Evolutionary conservation across 2,888 invertebrate genomes (phyloP).

Genomic region (Rotaria sp.): DNA sequence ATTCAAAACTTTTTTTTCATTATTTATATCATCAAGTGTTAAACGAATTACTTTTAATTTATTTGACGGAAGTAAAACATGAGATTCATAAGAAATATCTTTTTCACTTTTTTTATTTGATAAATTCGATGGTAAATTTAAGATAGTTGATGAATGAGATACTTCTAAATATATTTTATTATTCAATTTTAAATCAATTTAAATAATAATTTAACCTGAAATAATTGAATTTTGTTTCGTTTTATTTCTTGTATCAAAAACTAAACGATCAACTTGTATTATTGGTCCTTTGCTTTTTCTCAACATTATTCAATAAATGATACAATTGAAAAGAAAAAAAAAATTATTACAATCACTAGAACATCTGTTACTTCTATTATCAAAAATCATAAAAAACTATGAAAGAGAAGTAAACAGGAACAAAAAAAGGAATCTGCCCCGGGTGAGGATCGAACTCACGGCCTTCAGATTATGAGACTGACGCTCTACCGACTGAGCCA

Average conservation of each 20-base stretch:
- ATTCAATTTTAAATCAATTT: background rate
- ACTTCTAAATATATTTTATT: background rate
- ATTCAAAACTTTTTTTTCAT: background rate
- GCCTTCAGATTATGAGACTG: slow-evolving; percentile 20
- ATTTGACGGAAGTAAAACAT: background rate
- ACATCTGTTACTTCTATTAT: background rate
- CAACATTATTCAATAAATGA: background rate
- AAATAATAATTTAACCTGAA: background rate
- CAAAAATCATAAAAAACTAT: too few relatives aligned
- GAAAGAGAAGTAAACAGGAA: background rate
- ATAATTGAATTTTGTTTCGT: too few relatives aligned
- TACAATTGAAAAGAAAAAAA: background rate
- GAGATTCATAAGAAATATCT: background rate
- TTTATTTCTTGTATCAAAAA: background rate
- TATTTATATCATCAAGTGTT: background rate
- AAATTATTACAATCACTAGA: background rate
- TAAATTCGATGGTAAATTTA: background rate
- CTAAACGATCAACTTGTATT: background rate
- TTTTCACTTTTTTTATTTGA: background rate
- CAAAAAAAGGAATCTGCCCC: background rate
- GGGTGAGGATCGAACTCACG: slow-evolving; percentile 24
- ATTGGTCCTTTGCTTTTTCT: background rate
- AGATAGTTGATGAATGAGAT: background rate
- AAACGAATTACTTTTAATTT: background rate
- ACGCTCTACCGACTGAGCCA: slow-evolving; percentile 24